Evolutionary conservation across 2,888 invertebrate species (phyloP).

Genomic region (Parnassius mnemosyne): DNA sequence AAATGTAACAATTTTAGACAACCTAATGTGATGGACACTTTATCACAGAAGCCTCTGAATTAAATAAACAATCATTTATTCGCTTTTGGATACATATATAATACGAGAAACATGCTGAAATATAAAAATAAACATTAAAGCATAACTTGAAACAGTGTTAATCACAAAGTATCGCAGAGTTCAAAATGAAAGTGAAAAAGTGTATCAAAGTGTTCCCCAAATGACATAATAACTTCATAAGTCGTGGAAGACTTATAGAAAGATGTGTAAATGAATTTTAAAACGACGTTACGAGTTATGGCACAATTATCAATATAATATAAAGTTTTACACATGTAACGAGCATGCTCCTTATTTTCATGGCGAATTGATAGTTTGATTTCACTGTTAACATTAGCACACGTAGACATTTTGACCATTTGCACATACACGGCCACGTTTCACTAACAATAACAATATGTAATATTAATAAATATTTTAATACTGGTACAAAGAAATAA

Average conservation of each 20-base stretch:
- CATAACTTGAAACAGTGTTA: no score
- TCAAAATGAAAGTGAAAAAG: neutral
- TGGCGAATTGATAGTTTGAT: constrained; percentile 17
- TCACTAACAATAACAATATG: neutral
- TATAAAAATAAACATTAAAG: no score
- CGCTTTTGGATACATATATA: no score
- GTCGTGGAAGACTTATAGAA: constrained; percentile 12
- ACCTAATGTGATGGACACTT: constrained; percentile 17
- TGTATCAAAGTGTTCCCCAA: constrained; percentile 7
- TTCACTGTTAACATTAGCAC: constrained; percentile 3
- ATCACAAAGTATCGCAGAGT: no score
- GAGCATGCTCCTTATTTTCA: neutral
- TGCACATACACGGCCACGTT: constrained; percentile 5
- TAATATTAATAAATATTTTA: constrained; percentile 3
- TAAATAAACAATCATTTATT: no score
- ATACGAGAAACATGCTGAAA: no score
- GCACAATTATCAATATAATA: constrained; percentile 6
- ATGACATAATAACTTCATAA: neutral
- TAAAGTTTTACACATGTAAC: neutral
- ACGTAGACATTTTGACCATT: constrained; percentile 1
- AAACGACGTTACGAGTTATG: constrained; percentile 6
- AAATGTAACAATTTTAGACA: constrained; percentile 32
- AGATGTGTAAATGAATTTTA: neutral
- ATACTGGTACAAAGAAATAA: constrained; percentile 21
- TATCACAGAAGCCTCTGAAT: neutral